Base-by-base conservation (phyloP, 2,888 invertebrate species). In the Parnassius smintheus region DNA sequence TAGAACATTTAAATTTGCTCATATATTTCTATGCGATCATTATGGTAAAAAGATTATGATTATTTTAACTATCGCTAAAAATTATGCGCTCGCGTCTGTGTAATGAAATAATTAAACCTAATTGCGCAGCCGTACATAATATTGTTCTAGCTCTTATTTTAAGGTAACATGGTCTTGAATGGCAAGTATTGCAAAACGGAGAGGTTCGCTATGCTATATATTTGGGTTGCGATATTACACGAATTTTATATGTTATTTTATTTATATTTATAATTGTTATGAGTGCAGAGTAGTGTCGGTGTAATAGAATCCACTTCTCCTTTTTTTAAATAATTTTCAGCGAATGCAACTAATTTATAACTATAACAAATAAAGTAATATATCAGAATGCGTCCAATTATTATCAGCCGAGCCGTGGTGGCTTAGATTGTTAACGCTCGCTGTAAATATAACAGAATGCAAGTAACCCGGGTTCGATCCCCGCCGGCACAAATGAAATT, bases 101-200 rank as follows among this genome's bases (percentile, higher is more conserved):
- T 13, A 60, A 41, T 11, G 50, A 44, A 51, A 46, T 59, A 64
- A 59, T 64, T 64, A 60, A 59, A n/a, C 10, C 48, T 2, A 18
- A 56, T 64, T 64, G 56, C 64, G 22, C 48, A 64, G 60, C 44
- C 1, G 42, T 50, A 25, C 52, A 53, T 64, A 56, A 53, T 64
- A 56, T 64, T 51, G 59, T 64, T 59, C 56, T 64, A 59, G 56
- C 59, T 64, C 64, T 64, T 64, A 64, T 64, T 59, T 60, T 56
- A 64, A 59, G 64, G 59, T 56, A 44, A 60, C 64, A 59, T 51
- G 56, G 64, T 64, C 64, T 64, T 64, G 59, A 64, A 64, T 64
- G 64, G 64, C 52, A 56, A 52, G 41, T 59, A 25, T 64, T 64
- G 51, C 59, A 52, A 56, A 64, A 64, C 41, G 18, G n/a, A 56